Evolutionary conservation across 1,140 invertebrate species (phyloP).

Genomic region (Trinorchestia longiramus): DNA sequence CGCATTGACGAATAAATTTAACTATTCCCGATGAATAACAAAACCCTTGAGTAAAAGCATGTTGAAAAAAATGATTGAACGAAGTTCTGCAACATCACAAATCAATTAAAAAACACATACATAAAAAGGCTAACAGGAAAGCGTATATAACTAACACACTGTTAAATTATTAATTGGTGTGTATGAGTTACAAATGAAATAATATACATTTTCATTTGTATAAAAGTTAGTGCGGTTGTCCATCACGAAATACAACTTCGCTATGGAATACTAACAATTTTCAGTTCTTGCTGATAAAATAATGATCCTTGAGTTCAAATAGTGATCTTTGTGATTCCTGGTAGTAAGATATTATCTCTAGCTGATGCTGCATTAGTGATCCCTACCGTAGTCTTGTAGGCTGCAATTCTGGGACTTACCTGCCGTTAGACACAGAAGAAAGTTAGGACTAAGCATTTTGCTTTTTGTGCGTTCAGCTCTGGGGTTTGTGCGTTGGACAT

Average conservation of each 20-base stretch:
- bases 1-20: too few species aligned
- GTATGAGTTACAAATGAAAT: background rate
- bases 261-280: background rate
- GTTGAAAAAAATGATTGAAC: too few species aligned
- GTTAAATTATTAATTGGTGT: too few species aligned
- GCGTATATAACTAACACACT: too few species aligned
- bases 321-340: too few species aligned
- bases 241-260: background rate
- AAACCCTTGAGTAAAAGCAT: too few species aligned
- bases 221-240: background rate
- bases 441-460: background rate
- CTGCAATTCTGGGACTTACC: background rate
- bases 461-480: background rate
- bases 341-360: too few species aligned
- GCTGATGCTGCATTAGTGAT: too few species aligned
- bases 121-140: too few species aligned
- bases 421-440: background rate
- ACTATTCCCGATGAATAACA: too few species aligned
- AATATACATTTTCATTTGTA: background rate
- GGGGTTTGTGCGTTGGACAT: background rate
- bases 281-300: background rate
- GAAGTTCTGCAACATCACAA: too few species aligned
- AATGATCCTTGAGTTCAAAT: background rate
- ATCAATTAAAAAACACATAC: too few species aligned
- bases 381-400: background rate